Percentiles rank a stretch among this genome's conserved stretches.
Conservation (phyloP, 2,797 vertebrate genomes). For the Cirrhinus mrigala region DNA sequence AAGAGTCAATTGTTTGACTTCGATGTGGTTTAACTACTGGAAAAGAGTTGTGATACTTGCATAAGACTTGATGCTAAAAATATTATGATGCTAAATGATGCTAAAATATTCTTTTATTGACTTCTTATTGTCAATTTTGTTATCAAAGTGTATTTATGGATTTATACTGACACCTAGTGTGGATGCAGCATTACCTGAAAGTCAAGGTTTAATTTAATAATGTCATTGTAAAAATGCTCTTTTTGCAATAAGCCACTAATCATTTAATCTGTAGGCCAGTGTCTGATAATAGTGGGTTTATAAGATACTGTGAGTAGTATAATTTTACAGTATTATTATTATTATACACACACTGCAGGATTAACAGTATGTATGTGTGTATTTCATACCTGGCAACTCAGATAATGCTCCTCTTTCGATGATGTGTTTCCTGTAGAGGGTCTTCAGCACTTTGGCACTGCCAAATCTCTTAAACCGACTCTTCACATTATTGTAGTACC, state of each 20-base stretch:
- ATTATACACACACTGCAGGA: background rate
- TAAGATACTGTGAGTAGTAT: background rate
- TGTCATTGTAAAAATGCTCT: background rate
- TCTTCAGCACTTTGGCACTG: slow-evolving; percentile 97
- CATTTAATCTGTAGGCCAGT: background rate
- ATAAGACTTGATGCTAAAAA: too few species aligned
- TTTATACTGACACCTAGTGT: background rate
- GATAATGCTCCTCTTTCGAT: slow-evolving; percentile 85
- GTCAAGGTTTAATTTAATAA: background rate
- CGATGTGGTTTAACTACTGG: too few species aligned
- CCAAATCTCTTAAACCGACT: slow-evolving; percentile 97
- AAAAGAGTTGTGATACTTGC: too few species aligned
- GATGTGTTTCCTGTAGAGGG: slow-evolving; percentile 92
- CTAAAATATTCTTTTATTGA: too few species aligned
- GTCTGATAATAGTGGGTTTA: background rate
- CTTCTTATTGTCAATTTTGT: too few species aligned
- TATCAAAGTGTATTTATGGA: too few species aligned
- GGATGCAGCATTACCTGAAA: background rate
- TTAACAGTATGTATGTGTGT: background rate
- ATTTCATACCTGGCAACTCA: slow-evolving; percentile 84
- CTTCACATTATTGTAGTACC: slow-evolving; percentile 98
- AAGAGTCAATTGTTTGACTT: too few species aligned
- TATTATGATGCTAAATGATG: too few species aligned
- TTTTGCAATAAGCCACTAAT: background rate
- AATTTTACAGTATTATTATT: background rate